Evolutionary conservation across 2,888 invertebrate species (phyloP).

Genomic region (Tenthredo distinguenda): DNA sequence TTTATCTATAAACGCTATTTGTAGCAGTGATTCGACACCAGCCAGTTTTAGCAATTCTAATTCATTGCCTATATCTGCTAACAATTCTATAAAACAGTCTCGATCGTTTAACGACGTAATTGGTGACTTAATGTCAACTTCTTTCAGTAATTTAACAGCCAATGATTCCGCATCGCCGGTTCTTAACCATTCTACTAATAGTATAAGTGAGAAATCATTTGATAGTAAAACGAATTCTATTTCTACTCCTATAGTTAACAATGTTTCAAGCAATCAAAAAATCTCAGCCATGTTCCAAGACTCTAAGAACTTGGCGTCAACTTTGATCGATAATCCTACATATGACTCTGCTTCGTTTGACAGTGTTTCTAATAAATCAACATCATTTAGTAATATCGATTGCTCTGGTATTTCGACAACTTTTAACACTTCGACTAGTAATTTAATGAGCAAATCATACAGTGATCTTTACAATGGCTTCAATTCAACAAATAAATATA

Average conservation of each 20-base stretch:
- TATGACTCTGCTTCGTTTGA: conserved; percentile 64
- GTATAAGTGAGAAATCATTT: conserved; percentile 28
- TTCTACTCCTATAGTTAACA: conserved; percentile 56
- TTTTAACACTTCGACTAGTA: conserved; percentile 25
- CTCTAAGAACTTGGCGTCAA: conserved; percentile 63
- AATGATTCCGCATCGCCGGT: conserved; percentile 48
- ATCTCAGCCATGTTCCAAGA: conserved; percentile 55
- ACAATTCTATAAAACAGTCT: conserved; percentile 51
- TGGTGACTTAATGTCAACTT: conserved; percentile 64
- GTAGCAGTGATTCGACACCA: conserved; percentile 60
- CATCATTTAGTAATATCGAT: conserved; percentile 54
- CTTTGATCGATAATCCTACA: conserved; percentile 64
- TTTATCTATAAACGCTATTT: conserved; percentile 58
- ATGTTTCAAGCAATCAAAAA: conserved; percentile 41
- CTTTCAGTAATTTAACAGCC: conserved; percentile 61
- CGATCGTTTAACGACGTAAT: conserved; percentile 59
- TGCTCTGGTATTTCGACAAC: conserved; percentile 53
- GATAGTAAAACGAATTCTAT: conserved; percentile 14
- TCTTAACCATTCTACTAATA: conserved; percentile 55
- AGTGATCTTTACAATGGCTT: conserved; percentile 38
- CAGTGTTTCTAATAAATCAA: conserved; percentile 57
- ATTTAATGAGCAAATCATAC: conserved; percentile 34
- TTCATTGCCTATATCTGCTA: conserved; percentile 52
- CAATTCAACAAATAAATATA: conserved; percentile 20
- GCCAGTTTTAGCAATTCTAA: conserved; percentile 63